These are phyloP conservation scores for Penaeus vannamei DNA, from an alignment of 1,140 invertebrate genomes.

Conservation along the genomic window DNA sequence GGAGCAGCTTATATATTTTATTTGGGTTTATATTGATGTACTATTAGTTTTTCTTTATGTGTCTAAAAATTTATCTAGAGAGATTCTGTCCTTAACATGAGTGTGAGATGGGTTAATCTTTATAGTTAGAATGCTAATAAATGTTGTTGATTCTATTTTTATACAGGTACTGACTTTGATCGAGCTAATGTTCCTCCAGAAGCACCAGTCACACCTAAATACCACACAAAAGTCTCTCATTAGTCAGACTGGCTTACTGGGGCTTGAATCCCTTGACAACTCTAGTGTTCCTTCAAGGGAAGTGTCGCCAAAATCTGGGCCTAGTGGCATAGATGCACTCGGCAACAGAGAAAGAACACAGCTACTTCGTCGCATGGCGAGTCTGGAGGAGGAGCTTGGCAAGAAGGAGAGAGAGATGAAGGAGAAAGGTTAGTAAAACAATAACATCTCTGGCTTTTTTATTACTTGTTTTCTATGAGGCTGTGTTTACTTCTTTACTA, in stretches of 20 bases:
- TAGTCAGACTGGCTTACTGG: neutral
- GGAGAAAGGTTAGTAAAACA: conserved; percentile 24
- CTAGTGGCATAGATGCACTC: neutral
- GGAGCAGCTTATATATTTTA: too few relatives aligned
- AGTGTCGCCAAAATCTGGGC: neutral
- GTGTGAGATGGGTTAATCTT: neutral
- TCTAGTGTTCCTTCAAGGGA: neutral
- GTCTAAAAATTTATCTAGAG: too few relatives aligned
- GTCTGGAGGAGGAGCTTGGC: conserved; percentile 41
- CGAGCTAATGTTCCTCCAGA: conserved; percentile 45
- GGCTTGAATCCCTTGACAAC: neutral
- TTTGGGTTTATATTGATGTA: too few relatives aligned
- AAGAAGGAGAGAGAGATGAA: conserved; percentile 39
- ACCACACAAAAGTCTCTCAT: conserved; percentile 39
- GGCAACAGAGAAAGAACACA: conserved; percentile 17
- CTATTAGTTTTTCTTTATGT: too few relatives aligned
- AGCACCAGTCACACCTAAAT: conserved; percentile 34
- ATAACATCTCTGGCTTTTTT: neutral
- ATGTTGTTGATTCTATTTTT: neutral
- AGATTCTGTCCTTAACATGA: too few relatives aligned
- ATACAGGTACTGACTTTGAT: conserved; percentile 50
- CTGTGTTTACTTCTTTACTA: neutral
- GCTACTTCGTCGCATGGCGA: conserved; percentile 31
- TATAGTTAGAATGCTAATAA: neutral
- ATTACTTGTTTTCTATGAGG: neutral